These are phyloP conservation scores for Acropternis orthonyx DNA, from an alignment of 2,797 vertebrate species.

Conservation along the genomic window DNA sequence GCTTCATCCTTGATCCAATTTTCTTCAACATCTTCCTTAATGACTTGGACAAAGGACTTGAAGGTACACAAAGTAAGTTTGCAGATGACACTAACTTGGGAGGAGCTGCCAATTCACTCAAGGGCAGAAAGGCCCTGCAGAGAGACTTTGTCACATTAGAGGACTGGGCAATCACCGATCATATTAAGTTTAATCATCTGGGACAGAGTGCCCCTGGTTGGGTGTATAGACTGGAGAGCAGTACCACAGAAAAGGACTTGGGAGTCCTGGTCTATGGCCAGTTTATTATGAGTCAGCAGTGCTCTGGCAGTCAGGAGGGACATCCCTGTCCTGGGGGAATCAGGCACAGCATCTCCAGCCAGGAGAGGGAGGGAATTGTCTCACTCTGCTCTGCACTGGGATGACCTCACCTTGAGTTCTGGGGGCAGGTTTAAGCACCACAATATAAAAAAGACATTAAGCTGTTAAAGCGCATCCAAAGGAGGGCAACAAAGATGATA, in stretches of 20 bases:
- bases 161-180: no score
- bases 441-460: background rate
- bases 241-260: background rate
- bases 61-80: no score
- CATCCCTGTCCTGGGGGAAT: no score
- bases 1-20: no score
- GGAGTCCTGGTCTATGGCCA: fast-evolving
- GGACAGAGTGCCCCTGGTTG: no score
- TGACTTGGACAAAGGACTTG: no score
- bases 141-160: background rate
- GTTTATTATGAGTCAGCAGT: background rate
- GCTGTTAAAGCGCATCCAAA: background rate
- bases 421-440: background rate
- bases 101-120: no score
- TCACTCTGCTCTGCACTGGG: background rate
- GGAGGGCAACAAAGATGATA: background rate
- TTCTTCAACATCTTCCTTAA: no score
- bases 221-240: background rate
- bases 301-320: background rate
- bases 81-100: no score
- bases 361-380: background rate
- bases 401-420: background rate
- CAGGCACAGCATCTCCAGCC: background rate
- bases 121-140: no score
- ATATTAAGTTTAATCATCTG: background rate